Conservation (phyloP, 2,797 vertebrate genomes). For the Acanthiza pusilla region DNA sequence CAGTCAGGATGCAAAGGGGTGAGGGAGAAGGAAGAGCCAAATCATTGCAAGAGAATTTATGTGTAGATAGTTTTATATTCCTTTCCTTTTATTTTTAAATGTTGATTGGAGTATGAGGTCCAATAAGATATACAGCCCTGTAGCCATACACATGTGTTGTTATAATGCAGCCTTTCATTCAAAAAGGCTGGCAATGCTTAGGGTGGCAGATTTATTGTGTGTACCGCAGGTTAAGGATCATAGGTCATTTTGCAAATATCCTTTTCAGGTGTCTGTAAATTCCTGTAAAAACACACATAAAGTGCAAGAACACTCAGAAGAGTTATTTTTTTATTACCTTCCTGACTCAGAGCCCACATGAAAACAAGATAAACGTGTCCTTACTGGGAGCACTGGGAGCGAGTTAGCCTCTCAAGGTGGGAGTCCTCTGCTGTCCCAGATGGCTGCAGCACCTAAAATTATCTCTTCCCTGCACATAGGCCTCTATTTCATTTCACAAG, state of each 20-base stretch:
- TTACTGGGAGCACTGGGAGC: slow-evolving; percentile 1
- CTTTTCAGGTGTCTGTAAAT: slow-evolving; percentile 70
- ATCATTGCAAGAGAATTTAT: slow-evolving; percentile 9
- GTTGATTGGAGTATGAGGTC: slow-evolving; percentile 33
- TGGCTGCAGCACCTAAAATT: not conserved
- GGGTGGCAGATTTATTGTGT: slow-evolving; percentile 69
- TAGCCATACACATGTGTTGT: slow-evolving; percentile 53
- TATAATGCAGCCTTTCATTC: slow-evolving; percentile 65
- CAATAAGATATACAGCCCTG: slow-evolving; percentile 39
- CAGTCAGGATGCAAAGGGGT: not conserved
- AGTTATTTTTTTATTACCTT: slow-evolving; percentile 60
- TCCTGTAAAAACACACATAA: slow-evolving; percentile 65
- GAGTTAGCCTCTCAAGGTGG: not conserved
- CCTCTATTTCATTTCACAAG: not conserved
- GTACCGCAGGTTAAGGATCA: slow-evolving; percentile 61
- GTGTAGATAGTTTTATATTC: slow-evolving; percentile 2
- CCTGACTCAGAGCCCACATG: slow-evolving; percentile 35
- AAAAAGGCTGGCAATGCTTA: slow-evolving; percentile 56
- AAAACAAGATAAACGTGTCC: slow-evolving; percentile 62
- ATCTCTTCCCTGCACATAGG: not conserved
- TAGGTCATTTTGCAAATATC: slow-evolving; percentile 70
- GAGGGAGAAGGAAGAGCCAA: not conserved
- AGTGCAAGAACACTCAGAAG: slow-evolving; percentile 48
- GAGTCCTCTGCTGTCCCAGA: not conserved
- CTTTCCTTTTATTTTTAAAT: slow-evolving; percentile 50